Evolutionary conservation across 1,140 invertebrate species (phyloP), one percentile per base, ranked within the genome.

Genomic region (Zaprionus taronus): DNA sequence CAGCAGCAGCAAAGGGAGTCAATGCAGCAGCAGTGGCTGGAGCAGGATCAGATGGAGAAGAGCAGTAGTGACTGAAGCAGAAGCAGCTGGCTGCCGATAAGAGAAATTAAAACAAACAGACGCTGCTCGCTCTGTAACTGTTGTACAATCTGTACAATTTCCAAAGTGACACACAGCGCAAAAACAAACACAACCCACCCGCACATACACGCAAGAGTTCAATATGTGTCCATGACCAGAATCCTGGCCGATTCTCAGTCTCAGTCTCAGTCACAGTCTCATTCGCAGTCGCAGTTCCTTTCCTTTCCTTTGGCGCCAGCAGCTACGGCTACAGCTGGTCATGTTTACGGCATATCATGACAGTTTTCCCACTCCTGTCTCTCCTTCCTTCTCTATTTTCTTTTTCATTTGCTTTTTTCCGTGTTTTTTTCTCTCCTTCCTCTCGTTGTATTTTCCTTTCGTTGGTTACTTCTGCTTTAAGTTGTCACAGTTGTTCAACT

Each of bases 21-120:
- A 55, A 22, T 47, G 36, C 34, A 38, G 53, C 24, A 20, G 62
- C 31, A 53, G 34, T 58, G 62, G 55, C 26, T 44, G 55, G 14
- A 12, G 38, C 34, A 15, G 28, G 22, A 57, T 11, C n/a, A 28
- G 34, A 47, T 53, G 31, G 44, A 34, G 26, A 36, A 47, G 22
- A 36, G 15, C 22, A 41, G 41, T 22, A 17, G 31, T 20, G 20
- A 20, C 31, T 9, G 31, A 9, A 49, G 63, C 51, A 74, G 77
- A 57, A 69, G 60, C 67, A 68, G 74, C 81, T 81, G 84, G 72
- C 85, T 81, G 84, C 85, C 85, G 84, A 89, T 90, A 89, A 89
- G 79, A 89, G 84, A 89, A 89, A 89, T 89, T 89, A 89, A 89
- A 89, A 77, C 84, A 90, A 89, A 89, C 85, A 89, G 72, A 79